Base-by-base conservation (phyloP, 2,113 vertebrate genomes). In the Casuarius casuarius region DNA sequence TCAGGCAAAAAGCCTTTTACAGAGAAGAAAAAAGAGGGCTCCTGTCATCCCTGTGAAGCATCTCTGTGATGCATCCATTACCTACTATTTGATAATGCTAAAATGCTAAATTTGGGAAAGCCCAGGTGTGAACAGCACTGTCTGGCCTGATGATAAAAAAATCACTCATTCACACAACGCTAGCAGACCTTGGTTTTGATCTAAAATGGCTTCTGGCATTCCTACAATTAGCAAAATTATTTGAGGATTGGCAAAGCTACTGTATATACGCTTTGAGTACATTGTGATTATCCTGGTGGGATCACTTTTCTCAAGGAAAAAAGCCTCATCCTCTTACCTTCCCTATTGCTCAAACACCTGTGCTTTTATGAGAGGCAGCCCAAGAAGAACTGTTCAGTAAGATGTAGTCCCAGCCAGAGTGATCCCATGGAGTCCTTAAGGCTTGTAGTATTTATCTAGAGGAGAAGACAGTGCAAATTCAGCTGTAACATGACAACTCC, bases 211-310 rank as follows among this genome's bases (percentile, higher is more conserved):
- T 80, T 52, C 75, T 89, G 84, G 74, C 62, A 71, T 59, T 40
- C 28, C 28, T 65, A 23, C 38, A 75, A 35, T 25, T 28, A 46
- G 62, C 71, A 70, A 65, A 92, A 29, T 48, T 14, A 25, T 28
- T 15, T 59, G 74, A 71, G 56, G 63, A 26, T 12, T 63, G n/a
- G 48, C 42, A 40, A 80, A 80, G 62, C 35, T 17, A 6, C 46
- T 1, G 7, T 21, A 49, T 42, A 6, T 13, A 12, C 22, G 0
- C 28, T 66, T 52, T 1, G 42, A 17, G 13, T 15, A n/a, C 2
- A 2, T 5, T 15, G 66, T 52, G 63, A 16, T 80, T 31, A 17
- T 58, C 68, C 74, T 44, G 49, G 48, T 74, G 33, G 59, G 59
- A 25, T 67, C 75, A 35, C 35, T 87, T 82, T 87, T 83, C 33